Conservation (phyloP, 2,113 vertebrate species). For the Tringa solitaria region DNA sequence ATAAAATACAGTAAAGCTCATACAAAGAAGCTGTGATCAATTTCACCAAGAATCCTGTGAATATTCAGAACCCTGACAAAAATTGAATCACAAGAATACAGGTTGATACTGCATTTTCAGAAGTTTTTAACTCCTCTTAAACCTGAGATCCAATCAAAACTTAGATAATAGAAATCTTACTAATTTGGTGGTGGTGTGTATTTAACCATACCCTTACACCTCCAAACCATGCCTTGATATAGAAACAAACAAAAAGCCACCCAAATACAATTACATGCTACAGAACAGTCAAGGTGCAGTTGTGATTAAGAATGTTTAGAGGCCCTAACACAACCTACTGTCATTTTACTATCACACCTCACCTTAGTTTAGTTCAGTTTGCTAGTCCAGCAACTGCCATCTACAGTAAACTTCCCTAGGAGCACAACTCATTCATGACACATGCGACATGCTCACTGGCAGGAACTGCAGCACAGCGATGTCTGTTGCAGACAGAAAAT, state of each 20-base stretch:
- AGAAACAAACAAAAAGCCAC: not conserved
- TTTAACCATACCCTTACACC: not conserved
- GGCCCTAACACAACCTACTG: not conserved
- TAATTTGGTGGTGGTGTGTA: fast-evolving
- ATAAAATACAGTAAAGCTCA: not conserved
- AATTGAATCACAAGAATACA: not conserved
- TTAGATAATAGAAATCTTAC: not conserved
- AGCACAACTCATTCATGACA: not conserved
- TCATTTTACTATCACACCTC: not conserved
- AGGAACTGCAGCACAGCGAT: not conserved
- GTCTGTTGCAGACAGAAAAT: not conserved
- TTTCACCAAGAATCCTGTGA: not conserved
- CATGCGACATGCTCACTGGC: not conserved
- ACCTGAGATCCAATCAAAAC: not conserved
- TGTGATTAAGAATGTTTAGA: not conserved
- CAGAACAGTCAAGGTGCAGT: not conserved
- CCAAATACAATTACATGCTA: not conserved
- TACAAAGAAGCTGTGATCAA: not conserved
- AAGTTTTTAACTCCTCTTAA: not conserved
- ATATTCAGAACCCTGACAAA: not conserved
- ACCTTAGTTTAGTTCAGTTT: not conserved
- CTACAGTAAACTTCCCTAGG: not conserved
- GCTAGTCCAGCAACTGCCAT: not conserved
- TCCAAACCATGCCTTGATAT: not conserved
- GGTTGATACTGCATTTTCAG: not conserved